Evolutionary conservation across 2,888 invertebrate genomes (phyloP), one percentile per base, ranked within the genome.

Genomic region (Reticulitermes lucifugus): DNA sequence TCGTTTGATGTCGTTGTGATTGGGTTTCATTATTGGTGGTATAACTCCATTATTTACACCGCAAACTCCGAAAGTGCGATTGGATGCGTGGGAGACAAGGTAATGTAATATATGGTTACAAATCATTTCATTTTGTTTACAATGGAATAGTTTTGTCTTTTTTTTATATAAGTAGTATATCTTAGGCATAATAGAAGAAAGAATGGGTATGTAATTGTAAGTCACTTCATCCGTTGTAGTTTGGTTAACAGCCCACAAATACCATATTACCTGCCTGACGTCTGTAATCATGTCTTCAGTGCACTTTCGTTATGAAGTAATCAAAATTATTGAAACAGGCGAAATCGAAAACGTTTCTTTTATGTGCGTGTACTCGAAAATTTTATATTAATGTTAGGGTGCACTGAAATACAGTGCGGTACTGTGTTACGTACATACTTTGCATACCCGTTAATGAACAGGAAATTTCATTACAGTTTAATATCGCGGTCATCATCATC

Each of bases 91-190:
- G 12, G 73, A 21, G 73, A 12, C 12, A 12, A n/a, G 25, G n/a
- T 41, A n/a, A 9, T 21, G 77, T 51, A 46, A 3, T 22, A n/a
- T 77, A 10, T 75, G 41, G 21, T n/a, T 73, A 6, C 22, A 73
- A 73, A 41, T 71, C 7, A 71, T 35, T 73, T 77, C 43, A 77
- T 46, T 77, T 46, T 77, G 77, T 77, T 77, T 77, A 77, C 77
- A 77, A 77, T 46, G 46, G 77, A 77, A 46, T 77, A 77, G 21
- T 77, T 77, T 65, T n/a, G 43, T 43, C 46, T 14, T n/a, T 77
- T 77, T 73, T 41, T 46, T 46, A 12, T 46, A 12, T 77, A 77
- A 51, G 77, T 77, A 51, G 51, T 29, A 22, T 77, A 22, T 21
- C 46, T 0, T 51, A 77, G 22, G 43, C 46, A 12, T 51, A 46